Evolutionary conservation across 2,888 invertebrate species (phyloP), one percentile per base, ranked within the genome.

Genomic region (Pachliopta kotzebuea): DNA sequence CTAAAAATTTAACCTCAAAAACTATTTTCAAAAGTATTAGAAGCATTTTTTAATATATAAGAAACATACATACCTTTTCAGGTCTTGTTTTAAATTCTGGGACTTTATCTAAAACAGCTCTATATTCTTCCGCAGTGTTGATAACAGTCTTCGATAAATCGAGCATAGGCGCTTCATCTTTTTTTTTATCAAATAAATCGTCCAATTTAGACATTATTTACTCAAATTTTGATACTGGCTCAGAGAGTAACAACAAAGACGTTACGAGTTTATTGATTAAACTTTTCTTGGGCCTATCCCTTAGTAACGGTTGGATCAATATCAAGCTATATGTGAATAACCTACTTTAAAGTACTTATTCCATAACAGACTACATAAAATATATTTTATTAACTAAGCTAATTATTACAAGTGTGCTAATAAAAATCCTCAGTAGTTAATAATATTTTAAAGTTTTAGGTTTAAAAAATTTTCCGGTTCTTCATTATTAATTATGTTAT

Each of bases 21-120:
- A 26, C n/a, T 4, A n/a, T 26, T 29, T 29, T 26, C 3, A 49
- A 69, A 67, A 67, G 69, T 63, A 52, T 57, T 53, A 56, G 69
- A 11, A 52, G 62, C 66, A 68, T 55, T 66, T 29, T 69, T 29
- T 24, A n/a, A n/a, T n/a, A n/a, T n/a, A 57, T 11, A 1, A 53
- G 8, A 4, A 17, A 4, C 31, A 20, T 6, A 45, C 20, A 37
- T 86, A 95, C 96, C 93, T 96, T 97, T 79, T 97, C 97, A 0
- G 96, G 95, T 71, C 96, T 94, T 72, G 97, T 96, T 87, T 97
- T 97, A 79, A 96, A 97, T 81, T 98, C 98, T 0, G 97, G 97
- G 17, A 97, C 96, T 88, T 96, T 96, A 76, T 97, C 97, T 81
- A 96, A 92, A 57, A 97, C 93, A 66, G 95, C 94, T 74, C 95